These are phyloP conservation scores for Scolopax rusticola DNA, from an alignment of 2,797 vertebrate species.

Conservation along the genomic window DNA sequence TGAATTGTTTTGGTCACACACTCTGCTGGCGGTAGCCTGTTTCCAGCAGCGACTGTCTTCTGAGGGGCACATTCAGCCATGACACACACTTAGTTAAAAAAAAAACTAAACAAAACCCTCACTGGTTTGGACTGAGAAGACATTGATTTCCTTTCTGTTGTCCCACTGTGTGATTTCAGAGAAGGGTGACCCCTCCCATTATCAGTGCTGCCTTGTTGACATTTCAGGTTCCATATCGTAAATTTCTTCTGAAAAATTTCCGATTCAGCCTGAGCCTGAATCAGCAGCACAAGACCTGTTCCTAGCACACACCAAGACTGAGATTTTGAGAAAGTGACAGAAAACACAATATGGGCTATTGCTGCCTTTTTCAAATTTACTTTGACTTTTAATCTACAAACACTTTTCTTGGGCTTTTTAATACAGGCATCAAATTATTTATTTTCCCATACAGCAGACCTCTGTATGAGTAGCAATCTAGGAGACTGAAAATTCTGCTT, in stretches of 20 bases:
- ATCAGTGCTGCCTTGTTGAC: conserved; percentile 19
- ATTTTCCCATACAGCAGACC: background rate
- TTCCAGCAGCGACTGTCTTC: conserved; percentile 57
- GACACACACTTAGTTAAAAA: background rate
- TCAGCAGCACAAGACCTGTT: conserved; percentile 56
- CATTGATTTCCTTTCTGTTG: conserved; percentile 21
- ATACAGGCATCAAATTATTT: background rate
- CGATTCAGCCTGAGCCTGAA: conserved; percentile 41
- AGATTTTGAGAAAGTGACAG: conserved; percentile 49
- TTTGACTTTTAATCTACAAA: conserved; percentile 18
- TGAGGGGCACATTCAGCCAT: conserved; percentile 19
- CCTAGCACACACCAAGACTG: conserved; percentile 23
- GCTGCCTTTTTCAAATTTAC: conserved; percentile 21
- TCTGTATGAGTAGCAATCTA: background rate
- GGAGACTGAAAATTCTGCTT: background rate
- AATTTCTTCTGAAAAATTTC: conserved; percentile 57
- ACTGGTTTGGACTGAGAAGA: background rate
- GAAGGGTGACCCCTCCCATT: background rate
- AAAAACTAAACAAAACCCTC: background rate
- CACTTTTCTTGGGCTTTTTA: background rate
- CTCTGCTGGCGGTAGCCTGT: conserved; percentile 35
- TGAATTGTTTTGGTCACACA: conserved; percentile 65
- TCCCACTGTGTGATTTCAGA: background rate
- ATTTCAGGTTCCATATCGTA: conserved; percentile 15
- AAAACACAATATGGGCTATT: conserved; percentile 52